Conservation (phyloP, 2,888 invertebrate genomes). For the Pristionchus exspectatus region DNA sequence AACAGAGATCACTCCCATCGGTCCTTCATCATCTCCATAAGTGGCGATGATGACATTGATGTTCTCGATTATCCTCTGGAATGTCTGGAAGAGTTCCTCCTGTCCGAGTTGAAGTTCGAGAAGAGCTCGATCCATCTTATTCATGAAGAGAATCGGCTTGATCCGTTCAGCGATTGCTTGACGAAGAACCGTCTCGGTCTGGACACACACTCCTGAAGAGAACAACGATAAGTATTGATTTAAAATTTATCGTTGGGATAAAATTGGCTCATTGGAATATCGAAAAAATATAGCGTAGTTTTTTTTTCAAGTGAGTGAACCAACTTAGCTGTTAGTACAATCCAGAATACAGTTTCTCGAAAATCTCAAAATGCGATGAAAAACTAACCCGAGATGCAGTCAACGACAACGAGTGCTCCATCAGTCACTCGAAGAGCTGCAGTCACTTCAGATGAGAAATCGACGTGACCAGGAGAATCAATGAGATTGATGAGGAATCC, state of each 20-base stretch:
- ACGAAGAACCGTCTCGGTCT: conserved; percentile 99
- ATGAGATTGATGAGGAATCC: conserved; percentile 99
- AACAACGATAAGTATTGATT: neutral
- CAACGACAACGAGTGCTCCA: conserved; percentile 99
- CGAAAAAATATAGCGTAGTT: too few species aligned
- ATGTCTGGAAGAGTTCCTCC: conserved; percentile 95
- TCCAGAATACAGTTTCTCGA: too few species aligned
- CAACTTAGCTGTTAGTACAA: too few species aligned
- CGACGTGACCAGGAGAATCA: conserved; percentile 99
- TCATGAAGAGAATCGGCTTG: conserved; percentile 99
- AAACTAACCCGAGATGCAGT: conserved; percentile 94
- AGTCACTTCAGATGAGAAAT: conserved; percentile 96
- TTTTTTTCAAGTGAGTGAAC: too few species aligned
- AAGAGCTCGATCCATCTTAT: conserved; percentile 99
- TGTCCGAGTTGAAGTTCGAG: conserved; percentile 95
- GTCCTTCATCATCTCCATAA: conserved; percentile 96
- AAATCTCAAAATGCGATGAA: too few species aligned
- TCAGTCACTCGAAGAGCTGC: conserved; percentile 99
- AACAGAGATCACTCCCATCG: conserved; percentile 98
- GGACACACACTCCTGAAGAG: conserved; percentile 94
- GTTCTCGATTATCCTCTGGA: conserved; percentile 98
- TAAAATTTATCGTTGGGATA: too few species aligned
- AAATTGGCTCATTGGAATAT: too few species aligned
- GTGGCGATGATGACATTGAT: conserved; percentile 99
- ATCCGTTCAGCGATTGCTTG: conserved; percentile 99